Base-by-base conservation (phyloP, 2,113 vertebrate species). In the Holacanthus passer region DNA sequence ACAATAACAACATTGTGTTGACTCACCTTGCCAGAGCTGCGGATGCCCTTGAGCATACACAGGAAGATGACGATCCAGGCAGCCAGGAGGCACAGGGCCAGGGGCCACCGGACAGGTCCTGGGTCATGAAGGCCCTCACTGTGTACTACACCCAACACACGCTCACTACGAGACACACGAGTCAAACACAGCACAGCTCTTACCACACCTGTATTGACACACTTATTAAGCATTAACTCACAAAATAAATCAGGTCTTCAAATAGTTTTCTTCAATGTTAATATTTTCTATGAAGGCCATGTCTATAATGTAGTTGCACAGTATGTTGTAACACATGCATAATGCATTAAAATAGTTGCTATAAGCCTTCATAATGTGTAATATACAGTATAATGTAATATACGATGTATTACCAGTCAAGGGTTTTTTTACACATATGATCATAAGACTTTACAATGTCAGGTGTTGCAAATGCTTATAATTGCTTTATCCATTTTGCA, bases 61-160 rank as follows among this genome's bases (percentile, higher is more conserved):
- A 96, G 86, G 84, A 96, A 96, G 88, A 96, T 95, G 77, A 96
- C 90, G 88, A 96, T 7, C 96, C 96, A 96, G 55, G 95, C 96
- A 11, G 91, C 93, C 58, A 96, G 85, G 13, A 96, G 94, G 85
- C 96, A 96, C 50, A 96, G 87, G 4, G 96, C 96, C 58, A 96
- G 88, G 9, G 88, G 91, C 95, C 95, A 95, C 0, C 95, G 91
- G 22, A 96, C 95, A 0, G 94, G 95, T 2, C 96, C 96, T 0
- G 96, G 96, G 85, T 96, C 66, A 16, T 93, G 82, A 20, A 96
- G 93, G 14, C 96, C 96, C 52, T 92, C 0, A 10, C 96, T 96
- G 86, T 93, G 0, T 2, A 89, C 80, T 7, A 96, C 94, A 12
- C 96, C 96, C 86, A 96, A 93, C 29, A 96, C 95, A 3, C 70